Evolutionary conservation across 2,113 vertebrate genomes (phyloP).

Genomic region (Neomonachus schauinslandi): DNA sequence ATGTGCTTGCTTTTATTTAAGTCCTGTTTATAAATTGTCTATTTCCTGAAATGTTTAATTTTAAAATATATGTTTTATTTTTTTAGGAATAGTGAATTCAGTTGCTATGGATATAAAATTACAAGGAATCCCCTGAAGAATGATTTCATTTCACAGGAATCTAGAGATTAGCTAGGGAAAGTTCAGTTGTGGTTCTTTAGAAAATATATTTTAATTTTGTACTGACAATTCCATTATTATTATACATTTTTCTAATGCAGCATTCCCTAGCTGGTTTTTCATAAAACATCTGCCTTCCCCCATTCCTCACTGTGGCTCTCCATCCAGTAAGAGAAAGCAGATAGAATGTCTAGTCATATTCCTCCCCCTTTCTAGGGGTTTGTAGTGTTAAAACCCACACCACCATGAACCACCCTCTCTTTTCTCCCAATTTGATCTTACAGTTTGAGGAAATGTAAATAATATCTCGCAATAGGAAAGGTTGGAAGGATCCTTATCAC

Average conservation of each 20-base stretch:
- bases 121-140: background rate
- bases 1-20: background rate
- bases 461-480: background rate
- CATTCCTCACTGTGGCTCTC: background rate
- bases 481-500: background rate
- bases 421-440: background rate
- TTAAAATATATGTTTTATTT: background rate
- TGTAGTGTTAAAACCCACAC: background rate
- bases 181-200: background rate
- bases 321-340: background rate
- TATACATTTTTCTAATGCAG: background rate
- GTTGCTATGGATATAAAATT: background rate
- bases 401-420: background rate
- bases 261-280: background rate
- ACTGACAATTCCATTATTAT: background rate
- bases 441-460: slow-evolving; percentile 11
- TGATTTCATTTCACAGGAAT: slow-evolving; percentile 23
- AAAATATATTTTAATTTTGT: slow-evolving; percentile 35
- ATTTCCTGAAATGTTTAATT: background rate
- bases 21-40: background rate
- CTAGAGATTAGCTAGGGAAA: background rate
- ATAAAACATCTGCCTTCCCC: background rate
- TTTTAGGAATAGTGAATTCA: slow-evolving; percentile 36
- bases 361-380: background rate
- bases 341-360: background rate